Base-by-base conservation (phyloP, 1,140 invertebrate species). In the Drosophila pseudoananassae region DNA sequence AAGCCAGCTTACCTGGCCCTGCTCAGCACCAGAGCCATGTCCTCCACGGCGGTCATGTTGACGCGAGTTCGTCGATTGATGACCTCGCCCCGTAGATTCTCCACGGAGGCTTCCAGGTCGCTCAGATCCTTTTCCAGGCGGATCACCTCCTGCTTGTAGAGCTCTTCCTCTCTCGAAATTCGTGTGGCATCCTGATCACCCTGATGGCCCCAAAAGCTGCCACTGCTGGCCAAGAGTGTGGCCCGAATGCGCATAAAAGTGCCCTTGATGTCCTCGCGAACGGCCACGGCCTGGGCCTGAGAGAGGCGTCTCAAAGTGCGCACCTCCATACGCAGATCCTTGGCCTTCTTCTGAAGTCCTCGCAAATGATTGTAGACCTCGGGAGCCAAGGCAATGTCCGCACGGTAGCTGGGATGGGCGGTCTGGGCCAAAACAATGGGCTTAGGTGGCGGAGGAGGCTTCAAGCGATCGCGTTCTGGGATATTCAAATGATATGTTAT, bases 31-130 rank as follows among this genome's bases (percentile, higher is more conserved):
- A 99, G 93, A 14, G 98, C 98, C 95, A 99, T 98, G 78, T 97
- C 97, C 91, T 99, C 98, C 2, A 99, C 98, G 91, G 99, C 98
- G 0, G 96, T 95, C 96, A 98, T 98, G 90, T 98, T 99, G 9
- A 99, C 98, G 36, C 98, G 94, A 46, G 97, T 98, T 91, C 98
- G 96, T 56, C 97, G 94, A 92, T 98, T 98, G 49, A 99, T 98
- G 0, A 99, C 98, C 92, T 99, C 98, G 43, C 96, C 96, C 54
- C 98, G 94, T 43, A 99, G 93, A 91, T 98, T 97, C 92, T 99
- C 98, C 2, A 99, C 98, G 4, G 97, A 97, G 25, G 95, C 95
- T 93, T 99, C 98, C 49, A 99, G 93, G 91, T 99, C 98, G 77
- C 97, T 96, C 10, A 99, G 93, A 93, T 98, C 97, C 88, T 97